Evolutionary conservation across 2,888 invertebrate genomes (phyloP), one percentile per base, ranked within the genome.

Genomic region (Polymixis lichenea): DNA sequence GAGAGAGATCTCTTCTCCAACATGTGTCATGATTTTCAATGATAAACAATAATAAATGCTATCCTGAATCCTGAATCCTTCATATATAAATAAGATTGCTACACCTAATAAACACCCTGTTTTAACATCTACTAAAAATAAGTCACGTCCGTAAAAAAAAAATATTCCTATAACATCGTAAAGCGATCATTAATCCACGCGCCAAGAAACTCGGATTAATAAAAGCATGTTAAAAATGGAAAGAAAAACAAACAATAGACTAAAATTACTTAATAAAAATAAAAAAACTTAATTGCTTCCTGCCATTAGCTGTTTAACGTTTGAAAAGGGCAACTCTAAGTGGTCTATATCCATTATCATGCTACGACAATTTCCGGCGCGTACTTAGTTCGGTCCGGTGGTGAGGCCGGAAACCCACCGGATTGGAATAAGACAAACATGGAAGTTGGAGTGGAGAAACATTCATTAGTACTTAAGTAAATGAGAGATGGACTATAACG

Each of bases 261-360:
- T 67, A 65, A 64, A 67, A 73, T 78, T 61, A 65, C n/a, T n/a
- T n/a, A n/a, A n/a, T n/a, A n/a, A n/a, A n/a, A n/a, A n/a, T n/a
- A n/a, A n/a, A n/a, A n/a, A n/a, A n/a, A n/a, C n/a, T n/a, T n/a
- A n/a, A n/a, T n/a, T n/a, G 60, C 49, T 15, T 49, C 72, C 61
- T 56, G 19, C 76, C 55, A 62, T 84, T 80, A 68, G 22, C 65
- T 75, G 60, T 56, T 69, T 69, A 76, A 62, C 55, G 46, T 62
- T 28, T 79, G 15, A 67, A 78, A 77, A 71, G 74, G 72, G 46
- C 72, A 62, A 22, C 64, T 72, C 64, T 82, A 84, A 84, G 82
- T 79, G 80, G 79, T 82, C 32, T 38, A 72, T 76, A 64, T 53
- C 82, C 76, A 79, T 82, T 84, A 76, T 75, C 84, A 80, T 85